Evolutionary conservation across 2,888 invertebrate species (phyloP).

Genomic region (Trichopria drosophilae): DNA sequence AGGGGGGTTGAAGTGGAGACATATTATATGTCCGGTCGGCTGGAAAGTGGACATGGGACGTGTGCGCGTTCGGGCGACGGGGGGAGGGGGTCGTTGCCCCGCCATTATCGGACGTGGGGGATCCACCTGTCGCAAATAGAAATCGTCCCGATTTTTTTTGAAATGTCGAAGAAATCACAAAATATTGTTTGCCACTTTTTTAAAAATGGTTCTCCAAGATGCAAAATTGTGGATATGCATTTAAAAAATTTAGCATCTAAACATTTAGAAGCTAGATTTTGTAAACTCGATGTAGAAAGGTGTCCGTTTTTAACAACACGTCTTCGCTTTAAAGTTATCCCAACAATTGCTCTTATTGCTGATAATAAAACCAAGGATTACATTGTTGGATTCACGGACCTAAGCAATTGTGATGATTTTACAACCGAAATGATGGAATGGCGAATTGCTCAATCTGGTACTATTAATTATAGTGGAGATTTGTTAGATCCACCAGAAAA

Average conservation of each 20-base stretch:
- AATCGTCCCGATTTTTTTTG: no score
- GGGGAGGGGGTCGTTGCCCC: no score
- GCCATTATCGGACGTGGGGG: no score
- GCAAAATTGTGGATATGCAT: slow-evolving; percentile 92
- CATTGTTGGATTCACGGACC: slow-evolving; percentile 90
- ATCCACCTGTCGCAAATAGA: no score
- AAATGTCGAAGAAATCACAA: slow-evolving; percentile 83
- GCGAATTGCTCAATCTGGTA: slow-evolving; percentile 75
- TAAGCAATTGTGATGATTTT: slow-evolving; percentile 94
- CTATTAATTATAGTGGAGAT: slow-evolving; percentile 50
- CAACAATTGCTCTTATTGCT: slow-evolving; percentile 84
- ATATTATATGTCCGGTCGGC: no score
- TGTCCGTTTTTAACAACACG: slow-evolving; percentile 87
- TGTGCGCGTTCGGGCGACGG: no score
- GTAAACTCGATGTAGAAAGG: slow-evolving; percentile 85
- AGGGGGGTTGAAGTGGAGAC: no score
- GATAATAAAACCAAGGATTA: slow-evolving; percentile 90
- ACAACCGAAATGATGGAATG: slow-evolving; percentile 89
- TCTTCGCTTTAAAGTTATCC: slow-evolving; percentile 86
- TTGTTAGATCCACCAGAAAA: slow-evolving; percentile 46
- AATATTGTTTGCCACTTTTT: slow-evolving; percentile 93
- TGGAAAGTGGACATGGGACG: no score
- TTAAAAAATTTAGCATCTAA: slow-evolving; percentile 81
- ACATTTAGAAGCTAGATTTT: slow-evolving; percentile 83
- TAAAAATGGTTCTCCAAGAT: slow-evolving; percentile 78